phyloP scores from a whole-genome alignment of 2,113 vertebrate genomes.

The Alectura lathami region DNA sequence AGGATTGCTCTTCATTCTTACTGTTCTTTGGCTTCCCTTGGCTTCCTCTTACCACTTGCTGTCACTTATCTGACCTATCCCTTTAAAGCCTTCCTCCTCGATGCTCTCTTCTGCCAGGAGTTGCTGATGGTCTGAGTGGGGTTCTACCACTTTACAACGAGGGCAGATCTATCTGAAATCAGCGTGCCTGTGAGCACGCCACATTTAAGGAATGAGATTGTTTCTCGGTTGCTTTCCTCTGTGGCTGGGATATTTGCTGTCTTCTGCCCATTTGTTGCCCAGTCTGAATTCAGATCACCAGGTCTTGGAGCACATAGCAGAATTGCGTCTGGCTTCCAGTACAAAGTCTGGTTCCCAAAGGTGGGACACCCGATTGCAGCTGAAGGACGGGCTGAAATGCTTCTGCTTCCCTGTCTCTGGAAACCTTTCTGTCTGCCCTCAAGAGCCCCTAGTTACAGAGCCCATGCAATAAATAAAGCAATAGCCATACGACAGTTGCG shows the following conservation, averaged over 20 bases:
- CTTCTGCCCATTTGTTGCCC: neutral
- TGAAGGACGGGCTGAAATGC: neutral
- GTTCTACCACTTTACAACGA: neutral
- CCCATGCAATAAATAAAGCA: conserved; percentile 19
- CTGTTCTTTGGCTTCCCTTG: neutral
- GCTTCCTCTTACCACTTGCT: neutral
- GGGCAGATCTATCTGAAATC: neutral
- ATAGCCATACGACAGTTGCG: neutral
- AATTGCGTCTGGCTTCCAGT: neutral
- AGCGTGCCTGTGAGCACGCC: neutral
- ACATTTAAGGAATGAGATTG: neutral
- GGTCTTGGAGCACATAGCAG: neutral
- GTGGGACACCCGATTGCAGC: neutral
- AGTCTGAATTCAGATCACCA: neutral
- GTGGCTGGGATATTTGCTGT: neutral
- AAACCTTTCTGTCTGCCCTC: neutral
- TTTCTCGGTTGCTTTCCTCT: neutral
- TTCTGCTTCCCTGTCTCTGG: neutral
- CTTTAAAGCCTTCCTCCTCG: neutral
- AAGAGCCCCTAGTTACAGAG: neutral
- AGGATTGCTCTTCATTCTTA: neutral
- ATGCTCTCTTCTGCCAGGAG: neutral
- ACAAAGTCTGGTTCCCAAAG: neutral
- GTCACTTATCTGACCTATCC: neutral
- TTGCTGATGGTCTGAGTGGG: neutral